Conservation (phyloP, 2,113 vertebrate genomes). For the Turdus rufiventris region DNA sequence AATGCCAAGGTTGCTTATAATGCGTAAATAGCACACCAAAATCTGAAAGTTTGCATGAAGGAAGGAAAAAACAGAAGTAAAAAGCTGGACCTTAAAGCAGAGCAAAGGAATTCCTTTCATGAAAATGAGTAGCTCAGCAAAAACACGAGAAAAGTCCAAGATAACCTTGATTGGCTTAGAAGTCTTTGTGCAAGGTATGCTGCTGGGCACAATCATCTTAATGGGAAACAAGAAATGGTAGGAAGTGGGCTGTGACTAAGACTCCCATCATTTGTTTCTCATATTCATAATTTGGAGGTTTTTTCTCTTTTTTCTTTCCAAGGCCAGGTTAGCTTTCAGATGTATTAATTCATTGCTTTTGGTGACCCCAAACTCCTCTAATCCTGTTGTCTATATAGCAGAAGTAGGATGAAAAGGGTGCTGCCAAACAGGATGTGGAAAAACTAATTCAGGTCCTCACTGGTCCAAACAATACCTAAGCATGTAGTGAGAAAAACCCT, state of each 20-base stretch:
- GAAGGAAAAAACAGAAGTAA: neutral
- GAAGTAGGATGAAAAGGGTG: neutral
- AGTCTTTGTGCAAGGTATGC: neutral
- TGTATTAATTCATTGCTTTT: neutral
- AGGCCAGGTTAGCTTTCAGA: neutral
- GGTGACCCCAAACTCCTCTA: neutral
- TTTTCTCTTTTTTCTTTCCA: rapidly evolving
- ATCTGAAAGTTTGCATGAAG: neutral
- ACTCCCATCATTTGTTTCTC: neutral
- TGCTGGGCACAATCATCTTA: rapidly evolving
- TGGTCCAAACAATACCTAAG: neutral
- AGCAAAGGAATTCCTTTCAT: neutral
- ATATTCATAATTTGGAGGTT: neutral
- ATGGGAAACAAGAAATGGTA: neutral
- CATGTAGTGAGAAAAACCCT: neutral
- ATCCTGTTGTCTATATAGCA: neutral
- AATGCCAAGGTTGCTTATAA: neutral
- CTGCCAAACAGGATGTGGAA: neutral
- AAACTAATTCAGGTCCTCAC: neutral
- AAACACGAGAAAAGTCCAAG: neutral
- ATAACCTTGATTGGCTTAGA: neutral
- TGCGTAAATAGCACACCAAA: neutral
- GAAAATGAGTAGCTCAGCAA: neutral
- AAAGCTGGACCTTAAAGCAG: neutral
- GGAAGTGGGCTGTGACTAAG: neutral